Conservation (phyloP, 35 echinoderm and acorn worm species). For the Ophioderma brevispina region DNA sequence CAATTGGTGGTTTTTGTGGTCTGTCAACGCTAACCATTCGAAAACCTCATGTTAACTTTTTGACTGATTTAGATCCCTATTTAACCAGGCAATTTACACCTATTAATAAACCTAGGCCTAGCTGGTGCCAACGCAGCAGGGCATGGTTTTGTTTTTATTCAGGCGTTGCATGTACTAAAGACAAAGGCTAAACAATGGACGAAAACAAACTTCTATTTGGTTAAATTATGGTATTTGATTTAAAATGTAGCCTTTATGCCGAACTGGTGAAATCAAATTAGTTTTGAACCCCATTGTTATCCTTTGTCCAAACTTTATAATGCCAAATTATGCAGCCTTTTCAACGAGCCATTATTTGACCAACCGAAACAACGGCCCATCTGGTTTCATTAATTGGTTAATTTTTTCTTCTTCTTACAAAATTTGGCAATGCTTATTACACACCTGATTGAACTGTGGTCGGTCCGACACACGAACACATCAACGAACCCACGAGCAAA, state of each 20-base stretch:
- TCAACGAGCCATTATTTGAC: background rate
- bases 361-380: background rate
- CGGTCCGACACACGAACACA: background rate
- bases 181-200: no score
- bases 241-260: no score
- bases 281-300: no score
- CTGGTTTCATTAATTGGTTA: background rate
- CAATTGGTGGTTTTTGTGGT: constrained; percentile 4
- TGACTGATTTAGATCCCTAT: background rate
- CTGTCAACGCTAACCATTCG: background rate
- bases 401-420: background rate
- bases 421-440: background rate
- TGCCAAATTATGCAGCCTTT: no score
- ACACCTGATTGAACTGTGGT: background rate
- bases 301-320: no score
- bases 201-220: no score
- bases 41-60: no score
- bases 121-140: no score
- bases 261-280: no score
- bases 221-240: no score
- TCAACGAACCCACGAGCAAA: background rate
- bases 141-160: no score
- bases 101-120: background rate
- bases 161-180: no score
- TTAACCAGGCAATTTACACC: background rate